phyloP scores from a whole-genome alignment of 2,888 invertebrate species.

The Nasonovia ribisnigri region DNA sequence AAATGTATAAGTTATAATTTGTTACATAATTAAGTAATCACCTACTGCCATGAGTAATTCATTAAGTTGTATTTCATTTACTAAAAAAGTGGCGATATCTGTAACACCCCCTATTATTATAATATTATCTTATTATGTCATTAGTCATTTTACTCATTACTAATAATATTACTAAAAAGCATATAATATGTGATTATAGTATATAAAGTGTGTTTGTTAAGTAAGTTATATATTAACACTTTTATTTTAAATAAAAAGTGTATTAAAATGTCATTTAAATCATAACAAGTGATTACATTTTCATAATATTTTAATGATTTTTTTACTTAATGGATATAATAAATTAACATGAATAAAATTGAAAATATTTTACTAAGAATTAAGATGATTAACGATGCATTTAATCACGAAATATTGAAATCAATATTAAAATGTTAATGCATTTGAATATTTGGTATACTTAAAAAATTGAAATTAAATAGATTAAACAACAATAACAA shows the following conservation, averaged over 20 bases:
- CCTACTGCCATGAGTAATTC: not conserved
- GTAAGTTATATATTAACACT: not conserved
- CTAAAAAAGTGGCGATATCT: not conserved
- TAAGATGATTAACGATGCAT: too few species aligned
- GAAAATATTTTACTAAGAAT: too few species aligned
- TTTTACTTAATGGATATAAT: not conserved
- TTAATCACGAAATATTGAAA: too few species aligned
- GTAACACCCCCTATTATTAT: not conserved
- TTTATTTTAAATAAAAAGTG: not conserved
- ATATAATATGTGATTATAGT: not conserved
- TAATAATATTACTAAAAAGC: not conserved
- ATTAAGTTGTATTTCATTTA: not conserved
- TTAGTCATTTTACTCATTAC: not conserved
- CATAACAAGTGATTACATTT: not conserved
- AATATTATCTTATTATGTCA: conserved; percentile 1
- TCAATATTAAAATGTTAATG: not conserved
- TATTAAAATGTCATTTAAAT: not conserved
- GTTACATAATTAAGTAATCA: not conserved
- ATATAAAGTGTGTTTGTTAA: not conserved
- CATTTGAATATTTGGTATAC: not conserved
- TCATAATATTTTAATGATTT: not conserved
- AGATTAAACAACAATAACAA: conserved; percentile 38
- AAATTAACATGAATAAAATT: not conserved
- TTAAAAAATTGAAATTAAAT: not conserved
- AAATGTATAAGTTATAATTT: not conserved